phyloP scores from a whole-genome alignment of 2,797 vertebrate species.

The Malurus leucopterus region DNA sequence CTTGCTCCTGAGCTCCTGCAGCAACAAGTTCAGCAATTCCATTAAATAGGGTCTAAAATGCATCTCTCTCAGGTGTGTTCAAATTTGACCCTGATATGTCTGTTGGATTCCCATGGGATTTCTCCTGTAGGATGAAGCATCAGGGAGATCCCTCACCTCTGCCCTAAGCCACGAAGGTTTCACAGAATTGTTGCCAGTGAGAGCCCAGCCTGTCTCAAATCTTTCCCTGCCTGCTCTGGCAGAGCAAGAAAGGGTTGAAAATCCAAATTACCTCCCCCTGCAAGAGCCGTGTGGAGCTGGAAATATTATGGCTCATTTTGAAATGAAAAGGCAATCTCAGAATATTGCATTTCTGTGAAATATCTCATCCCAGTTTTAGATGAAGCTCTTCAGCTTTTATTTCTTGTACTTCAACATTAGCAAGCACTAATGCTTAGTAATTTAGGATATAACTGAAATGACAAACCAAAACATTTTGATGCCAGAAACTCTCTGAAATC shows the following conservation, averaged over 20 bases:
- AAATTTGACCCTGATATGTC: background rate
- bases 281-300: background rate
- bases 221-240: accelerated
- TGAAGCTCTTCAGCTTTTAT: conserved; percentile 12
- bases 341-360: conserved; percentile 28
- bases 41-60: background rate
- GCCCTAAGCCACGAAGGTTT: accelerated
- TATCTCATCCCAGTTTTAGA: background rate
- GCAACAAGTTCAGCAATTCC: accelerated
- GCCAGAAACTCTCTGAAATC: background rate
- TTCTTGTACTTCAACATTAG: background rate
- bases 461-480: background rate
- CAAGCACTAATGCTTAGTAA: background rate
- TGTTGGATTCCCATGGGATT: background rate
- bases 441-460: background rate
- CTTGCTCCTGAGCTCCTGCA: background rate
- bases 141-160: background rate
- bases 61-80: accelerated
- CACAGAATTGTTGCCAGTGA: background rate
- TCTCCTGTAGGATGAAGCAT: background rate
- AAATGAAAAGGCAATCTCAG: conserved; percentile 39
- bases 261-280: background rate
- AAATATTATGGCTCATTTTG: conserved; percentile 7
- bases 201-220: background rate
- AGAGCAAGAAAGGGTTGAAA: background rate